Base-by-base conservation (phyloP, 2,797 vertebrate genomes). In the Syngnathus rostellatus region DNA sequence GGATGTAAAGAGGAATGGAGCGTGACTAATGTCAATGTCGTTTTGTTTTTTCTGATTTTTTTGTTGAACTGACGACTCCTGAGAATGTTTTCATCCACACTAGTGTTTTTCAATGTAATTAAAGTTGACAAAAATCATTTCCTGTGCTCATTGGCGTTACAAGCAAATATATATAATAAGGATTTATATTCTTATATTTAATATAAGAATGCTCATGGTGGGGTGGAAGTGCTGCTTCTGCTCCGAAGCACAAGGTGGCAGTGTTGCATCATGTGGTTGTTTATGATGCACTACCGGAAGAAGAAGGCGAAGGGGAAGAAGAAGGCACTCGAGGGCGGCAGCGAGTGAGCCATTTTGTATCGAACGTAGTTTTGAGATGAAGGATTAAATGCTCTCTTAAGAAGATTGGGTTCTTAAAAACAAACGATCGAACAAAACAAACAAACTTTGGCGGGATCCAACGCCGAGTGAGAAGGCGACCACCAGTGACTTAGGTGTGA, bases 31-130 rank as follows among this genome's bases (percentile, higher is more conserved):
- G 50, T 5, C 6, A 46, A 19, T 1, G 12, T 17, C 43, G 1
- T 53, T 10, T 50, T 51, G 21, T 53, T n/a, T 21, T 21, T n/a
- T 51, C 1, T 31, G 4, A 17, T 17, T 16, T 21, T 54, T 23
- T 54, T 54, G 38, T 41, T 23, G 14, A 46, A 46, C 37, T 64
- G 63, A 53, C 63, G 12, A n/a, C 5, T 40, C 63, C 63, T 64
- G 46, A 64, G 63, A 64, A 64, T 64, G 11, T 64, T 62, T 62
- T 17, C 5, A 16, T 58, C 17, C 55, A 58, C 54, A 57, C 55
- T 58, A 58, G 67, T 53, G 31, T 31, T 31, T 31, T 31, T 31
- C 31, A 31, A 31, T 31, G 31, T 31, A 31, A 31, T 31, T 31
- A 31, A 31, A 31, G 31, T 31, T 31, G 31, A 31, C 31, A 31